Evolutionary conservation across 2,888 invertebrate species (phyloP), one percentile per base, ranked within the genome.

Genomic region (Pristionchus exspectatus): DNA sequence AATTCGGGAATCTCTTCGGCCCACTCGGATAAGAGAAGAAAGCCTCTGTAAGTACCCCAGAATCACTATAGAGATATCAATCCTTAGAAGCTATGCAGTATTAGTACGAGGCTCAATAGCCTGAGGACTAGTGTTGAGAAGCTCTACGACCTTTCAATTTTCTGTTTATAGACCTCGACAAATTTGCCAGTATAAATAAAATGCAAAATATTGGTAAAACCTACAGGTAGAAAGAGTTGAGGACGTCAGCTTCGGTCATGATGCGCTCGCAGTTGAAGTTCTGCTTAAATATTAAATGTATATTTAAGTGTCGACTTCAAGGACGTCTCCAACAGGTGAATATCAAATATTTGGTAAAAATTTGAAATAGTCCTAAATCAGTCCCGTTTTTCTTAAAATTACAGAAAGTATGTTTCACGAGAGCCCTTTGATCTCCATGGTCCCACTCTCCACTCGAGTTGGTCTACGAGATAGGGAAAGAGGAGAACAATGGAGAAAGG

Each of bases 11-110:
- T 93, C 50, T 92, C 92, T 91, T 92, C 92, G 30, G 93, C 93
- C 93, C 93, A 93, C 59, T 93, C 93, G 66, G 93, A 93, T 14
- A 92, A 91, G 38, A 93, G 91, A 0, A 93, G 92, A 85, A 93
- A 93, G 5, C 92, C 91, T n/a, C 93, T 90, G 87, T 1, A 87
- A 38, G 38, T 12, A 59, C 0, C 10, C 10, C 12, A 50, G 3
- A 44, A 44, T n/a, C n/a, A n/a, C n/a, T n/a, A n/a, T n/a, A n/a
- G n/a, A n/a, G n/a, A n/a, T 38, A 38, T 38, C 38, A 2, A 38
- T 38, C 5, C 5, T 38, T 38, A 38, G 38, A 38, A 38, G 38
- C n/a, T n/a, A n/a, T n/a, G n/a, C n/a, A n/a, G n/a, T n/a, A n/a
- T n/a, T n/a, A n/a, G n/a, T n/a, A n/a, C n/a, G n/a, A n/a, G n/a